Evolutionary conservation across 2,113 vertebrate genomes (phyloP), one percentile per base, ranked within the genome.

Genomic region (Tachuris rubrigastra): DNA sequence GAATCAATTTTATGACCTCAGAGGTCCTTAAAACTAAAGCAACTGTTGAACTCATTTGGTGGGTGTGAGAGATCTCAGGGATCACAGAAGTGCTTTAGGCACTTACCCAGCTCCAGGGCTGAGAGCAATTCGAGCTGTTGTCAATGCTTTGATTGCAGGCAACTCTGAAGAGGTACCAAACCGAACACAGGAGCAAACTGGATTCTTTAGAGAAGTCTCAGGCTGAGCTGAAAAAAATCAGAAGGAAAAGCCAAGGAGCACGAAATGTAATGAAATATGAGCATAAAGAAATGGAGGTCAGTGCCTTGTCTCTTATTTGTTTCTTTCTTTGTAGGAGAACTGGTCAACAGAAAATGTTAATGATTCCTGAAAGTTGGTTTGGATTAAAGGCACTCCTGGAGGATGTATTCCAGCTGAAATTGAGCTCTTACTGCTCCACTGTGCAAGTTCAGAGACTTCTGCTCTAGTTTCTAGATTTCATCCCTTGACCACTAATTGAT

Each of bases 121-220:
- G 77, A 60, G 24, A 50, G 41, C 47, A 30, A 35, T 22, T 9
- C 16, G 62, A 79, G 35, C 39, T 46, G 41, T 44, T 86, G 66
- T 27, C 30, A 65, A 78, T 37, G 13, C 65, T 97, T 90, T 89
- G 71, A 25, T 96, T 95, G 27, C 94, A 99, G 99, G 99, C 99
- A 74, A 99, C 99, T 44, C 98, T 99, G 50, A 99, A 99, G 96
- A 98, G 98, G 87, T 99, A 99, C 95, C 99, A 99, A 97, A 98
- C 98, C 1, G 99, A 99, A 94, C 99, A 99, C 97, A 98, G 98
- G 96, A 95, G 96, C 92, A 99, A 98, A 93, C 91, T 98, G 91
- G 99, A 99, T 90, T 99, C 98, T 21, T 97, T 99, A 97, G 99
- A 99, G 91, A 99, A 99, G 85, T 99, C 99, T 10, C 98, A 99